phyloP scores from a whole-genome alignment of 2,113 vertebrate genomes.

The Charadrius vociferus region DNA sequence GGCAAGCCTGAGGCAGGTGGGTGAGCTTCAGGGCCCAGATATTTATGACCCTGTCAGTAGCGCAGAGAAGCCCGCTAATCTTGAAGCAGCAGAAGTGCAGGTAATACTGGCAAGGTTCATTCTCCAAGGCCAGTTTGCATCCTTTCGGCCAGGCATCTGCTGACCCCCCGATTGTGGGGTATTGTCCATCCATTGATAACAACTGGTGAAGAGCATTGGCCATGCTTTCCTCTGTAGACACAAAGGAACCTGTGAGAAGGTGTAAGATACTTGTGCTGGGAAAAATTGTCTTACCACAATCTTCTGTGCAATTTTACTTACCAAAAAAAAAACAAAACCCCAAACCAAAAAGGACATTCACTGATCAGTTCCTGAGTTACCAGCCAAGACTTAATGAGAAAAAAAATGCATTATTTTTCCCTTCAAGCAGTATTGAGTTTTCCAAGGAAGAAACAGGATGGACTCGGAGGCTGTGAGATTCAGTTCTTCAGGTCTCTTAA shows the following conservation, averaged over 20 bases:
- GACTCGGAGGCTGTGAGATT: background rate
- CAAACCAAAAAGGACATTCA: background rate
- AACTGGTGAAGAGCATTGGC: accelerated
- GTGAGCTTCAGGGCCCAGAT: background rate
- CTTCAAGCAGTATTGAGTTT: background rate
- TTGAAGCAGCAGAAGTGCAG: background rate
- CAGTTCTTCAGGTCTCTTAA: background rate
- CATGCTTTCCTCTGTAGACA: background rate
- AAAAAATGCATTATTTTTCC: background rate
- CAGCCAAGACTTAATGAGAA: background rate
- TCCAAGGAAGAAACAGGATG: background rate
- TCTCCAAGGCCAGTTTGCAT: background rate
- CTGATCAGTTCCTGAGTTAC: background rate
- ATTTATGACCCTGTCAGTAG: background rate
- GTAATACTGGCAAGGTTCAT: background rate
- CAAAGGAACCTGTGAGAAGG: background rate
- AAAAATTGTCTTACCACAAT: background rate
- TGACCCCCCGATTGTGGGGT: background rate
- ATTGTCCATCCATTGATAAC: background rate
- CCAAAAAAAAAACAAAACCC: no score
- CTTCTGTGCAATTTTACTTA: background rate
- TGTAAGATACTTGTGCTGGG: background rate
- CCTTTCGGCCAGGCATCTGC: background rate
- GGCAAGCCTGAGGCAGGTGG: background rate
- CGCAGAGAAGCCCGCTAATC: background rate